phyloP scores from a whole-genome alignment of 2,113 vertebrate genomes.

The Chaetops frenatus region DNA sequence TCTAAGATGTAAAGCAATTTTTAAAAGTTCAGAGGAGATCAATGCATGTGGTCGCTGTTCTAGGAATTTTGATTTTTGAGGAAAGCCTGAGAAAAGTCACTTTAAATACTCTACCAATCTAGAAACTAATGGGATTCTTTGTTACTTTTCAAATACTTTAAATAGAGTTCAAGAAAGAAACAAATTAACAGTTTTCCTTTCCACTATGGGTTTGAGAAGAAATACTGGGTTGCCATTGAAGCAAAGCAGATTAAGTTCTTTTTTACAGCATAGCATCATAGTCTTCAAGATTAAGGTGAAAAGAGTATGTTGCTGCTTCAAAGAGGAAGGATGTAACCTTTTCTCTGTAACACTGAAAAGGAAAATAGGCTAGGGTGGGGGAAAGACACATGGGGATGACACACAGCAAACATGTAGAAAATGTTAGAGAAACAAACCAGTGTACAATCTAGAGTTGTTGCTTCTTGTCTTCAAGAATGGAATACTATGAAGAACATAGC shows the following conservation, averaged over 20 bases:
- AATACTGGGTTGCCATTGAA: background rate
- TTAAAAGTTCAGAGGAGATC: background rate
- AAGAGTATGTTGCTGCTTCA: background rate
- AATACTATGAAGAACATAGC: background rate
- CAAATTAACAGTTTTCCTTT: background rate
- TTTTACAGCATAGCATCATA: background rate
- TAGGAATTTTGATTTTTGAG: background rate
- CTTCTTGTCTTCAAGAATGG: background rate
- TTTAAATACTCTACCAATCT: background rate
- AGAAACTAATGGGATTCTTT: background rate
- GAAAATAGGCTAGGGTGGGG: fast-evolving
- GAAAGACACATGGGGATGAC: fast-evolving
- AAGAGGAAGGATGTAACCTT: background rate
- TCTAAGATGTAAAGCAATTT: background rate
- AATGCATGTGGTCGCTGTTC: background rate
- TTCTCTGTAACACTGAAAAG: background rate
- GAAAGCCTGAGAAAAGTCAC: background rate
- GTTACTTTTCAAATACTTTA: background rate
- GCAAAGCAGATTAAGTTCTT: background rate
- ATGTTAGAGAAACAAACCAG: background rate
- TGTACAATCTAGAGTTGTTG: background rate
- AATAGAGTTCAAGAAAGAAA: background rate
- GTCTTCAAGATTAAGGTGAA: background rate
- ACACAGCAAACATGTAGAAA: background rate
- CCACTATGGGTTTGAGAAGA: background rate